A percentile compares a stretch with the other conserved stretches of the same genome.
Evolutionary conservation across 2,797 vertebrate genomes (phyloP).

Genomic region (Philypnodon macrostomus): DNA sequence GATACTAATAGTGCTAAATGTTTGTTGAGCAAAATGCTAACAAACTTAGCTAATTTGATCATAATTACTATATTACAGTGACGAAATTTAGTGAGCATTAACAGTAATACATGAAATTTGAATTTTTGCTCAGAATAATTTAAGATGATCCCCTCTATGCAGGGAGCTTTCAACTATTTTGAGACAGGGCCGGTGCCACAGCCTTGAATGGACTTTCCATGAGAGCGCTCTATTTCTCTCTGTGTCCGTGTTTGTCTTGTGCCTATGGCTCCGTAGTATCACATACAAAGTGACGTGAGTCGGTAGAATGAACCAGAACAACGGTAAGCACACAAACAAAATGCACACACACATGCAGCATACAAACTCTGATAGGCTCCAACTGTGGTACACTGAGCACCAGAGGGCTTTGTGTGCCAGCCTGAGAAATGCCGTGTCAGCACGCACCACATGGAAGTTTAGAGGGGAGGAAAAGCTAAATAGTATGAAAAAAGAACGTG

Average conservation of each 20-base stretch:
- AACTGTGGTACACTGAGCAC: constrained; percentile 55
- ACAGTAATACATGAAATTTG: too few relatives aligned
- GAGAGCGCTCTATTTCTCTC: constrained; percentile 18
- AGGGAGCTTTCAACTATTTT: constrained; percentile 34
- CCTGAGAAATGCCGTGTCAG: constrained; percentile 70
- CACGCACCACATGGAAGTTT: constrained; percentile 64
- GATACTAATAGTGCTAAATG: too few relatives aligned
- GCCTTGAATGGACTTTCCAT: constrained; percentile 38
- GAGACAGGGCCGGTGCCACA: constrained; percentile 38
- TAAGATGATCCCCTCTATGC: too few relatives aligned
- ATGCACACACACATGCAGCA: constrained; percentile 13
- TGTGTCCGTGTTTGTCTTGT: constrained; percentile 12
- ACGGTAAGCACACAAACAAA: constrained; percentile 14
- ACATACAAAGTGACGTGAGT: constrained; percentile 31
- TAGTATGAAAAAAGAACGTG: constrained; percentile 51
- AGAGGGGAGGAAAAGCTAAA: constrained; percentile 62
- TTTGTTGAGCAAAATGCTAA: too few relatives aligned
- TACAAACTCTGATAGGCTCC: constrained; percentile 36
- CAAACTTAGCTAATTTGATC: too few relatives aligned
- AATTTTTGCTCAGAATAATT: too few relatives aligned
- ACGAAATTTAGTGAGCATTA: too few relatives aligned
- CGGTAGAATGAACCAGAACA: constrained; percentile 12
- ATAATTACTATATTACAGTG: too few relatives aligned
- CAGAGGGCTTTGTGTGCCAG: constrained; percentile 65
- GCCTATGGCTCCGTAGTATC: constrained; percentile 41